Percentiles rank a stretch among this genome's conserved stretches.
These are phyloP conservation scores for Mormyrus proboscirostris DNA, from an alignment of 2,797 vertebrate genomes.

Conservation along the genomic window DNA sequence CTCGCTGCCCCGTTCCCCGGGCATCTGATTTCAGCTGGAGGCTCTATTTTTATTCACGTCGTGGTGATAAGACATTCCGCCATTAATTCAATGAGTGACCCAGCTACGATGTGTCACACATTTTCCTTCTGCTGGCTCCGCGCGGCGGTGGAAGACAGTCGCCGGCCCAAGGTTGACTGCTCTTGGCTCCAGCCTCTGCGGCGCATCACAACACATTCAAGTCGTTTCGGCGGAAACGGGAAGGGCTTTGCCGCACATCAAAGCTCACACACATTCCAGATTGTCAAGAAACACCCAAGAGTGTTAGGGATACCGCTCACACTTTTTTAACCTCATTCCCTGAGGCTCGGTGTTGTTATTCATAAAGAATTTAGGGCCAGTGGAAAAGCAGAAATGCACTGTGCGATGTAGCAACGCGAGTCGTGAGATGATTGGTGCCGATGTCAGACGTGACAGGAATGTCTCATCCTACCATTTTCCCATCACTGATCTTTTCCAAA, in stretches of 20 bases:
- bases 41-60: conserved; percentile 57
- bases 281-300: conserved; percentile 18
- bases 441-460: neutral
- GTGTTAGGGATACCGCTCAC: conserved; percentile 28
- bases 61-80: conserved; percentile 49
- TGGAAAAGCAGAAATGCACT: neutral
- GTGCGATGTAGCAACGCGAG: neutral
- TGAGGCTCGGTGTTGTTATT: conserved; percentile 38
- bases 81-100: conserved; percentile 56
- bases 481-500: neutral
- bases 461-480: neutral
- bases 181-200: conserved; percentile 30
- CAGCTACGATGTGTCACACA: conserved; percentile 39
- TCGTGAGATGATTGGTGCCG: neutral
- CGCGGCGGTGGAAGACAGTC: neutral
- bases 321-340: conserved; percentile 43
- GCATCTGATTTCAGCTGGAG: conserved; percentile 56
- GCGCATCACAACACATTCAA: conserved; percentile 37
- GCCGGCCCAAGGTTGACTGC: conserved; percentile 32
- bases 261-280: conserved; percentile 32
- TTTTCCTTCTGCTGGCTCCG: conserved; percentile 30
- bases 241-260: conserved; percentile 41
- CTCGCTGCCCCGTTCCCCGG: conserved; percentile 52
- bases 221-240: conserved; percentile 57
- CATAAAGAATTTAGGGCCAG: conserved; percentile 31